These are phyloP conservation scores for Calliscelio sp. DNA, from an alignment of 2,888 invertebrate species.

Conservation along the genomic window DNA sequence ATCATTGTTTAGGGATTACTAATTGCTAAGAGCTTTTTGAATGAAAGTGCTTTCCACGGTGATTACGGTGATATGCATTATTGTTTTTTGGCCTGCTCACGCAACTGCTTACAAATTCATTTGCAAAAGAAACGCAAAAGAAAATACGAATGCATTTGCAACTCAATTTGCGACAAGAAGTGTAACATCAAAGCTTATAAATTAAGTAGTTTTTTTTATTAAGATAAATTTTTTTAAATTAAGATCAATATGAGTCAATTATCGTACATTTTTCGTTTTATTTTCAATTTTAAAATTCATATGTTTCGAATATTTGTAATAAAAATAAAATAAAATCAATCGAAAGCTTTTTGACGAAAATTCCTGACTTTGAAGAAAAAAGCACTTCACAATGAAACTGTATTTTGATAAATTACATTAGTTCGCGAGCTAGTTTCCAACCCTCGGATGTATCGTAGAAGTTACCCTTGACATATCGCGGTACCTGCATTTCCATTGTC, in stretches of 20 bases:
- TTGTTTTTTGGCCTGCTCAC: conserved; percentile 21
- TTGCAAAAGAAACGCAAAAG: conserved; percentile 30
- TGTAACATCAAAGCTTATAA: not conserved
- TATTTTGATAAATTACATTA: conserved; percentile 51
- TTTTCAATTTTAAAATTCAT: too few relatives aligned
- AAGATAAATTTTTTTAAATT: too few relatives aligned
- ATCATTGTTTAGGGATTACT: conserved; percentile 68
- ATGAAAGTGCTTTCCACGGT: conserved; percentile 58
- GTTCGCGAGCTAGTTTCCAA: conserved; percentile 4
- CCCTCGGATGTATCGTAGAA: conserved; percentile 13
- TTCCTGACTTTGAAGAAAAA: not conserved
- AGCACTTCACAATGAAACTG: conserved; percentile 1
- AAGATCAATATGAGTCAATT: too few relatives aligned
- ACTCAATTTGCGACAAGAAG: conserved; percentile 13
- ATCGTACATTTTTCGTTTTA: too few relatives aligned
- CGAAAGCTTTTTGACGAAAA: too few relatives aligned
- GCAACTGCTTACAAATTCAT: conserved; percentile 50
- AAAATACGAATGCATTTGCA: conserved; percentile 34
- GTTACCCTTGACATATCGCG: not conserved
- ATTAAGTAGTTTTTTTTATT: too few relatives aligned
- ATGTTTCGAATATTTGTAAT: too few relatives aligned
- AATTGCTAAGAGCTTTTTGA: conserved; percentile 71
- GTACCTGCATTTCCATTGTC: conserved; percentile 35
- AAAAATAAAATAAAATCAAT: too few relatives aligned
- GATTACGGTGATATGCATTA: conserved; percentile 61